These are phyloP conservation scores for Porphyrio hochstetteri DNA, from an alignment of 2,113 vertebrate genomes.

Conservation along the genomic window DNA sequence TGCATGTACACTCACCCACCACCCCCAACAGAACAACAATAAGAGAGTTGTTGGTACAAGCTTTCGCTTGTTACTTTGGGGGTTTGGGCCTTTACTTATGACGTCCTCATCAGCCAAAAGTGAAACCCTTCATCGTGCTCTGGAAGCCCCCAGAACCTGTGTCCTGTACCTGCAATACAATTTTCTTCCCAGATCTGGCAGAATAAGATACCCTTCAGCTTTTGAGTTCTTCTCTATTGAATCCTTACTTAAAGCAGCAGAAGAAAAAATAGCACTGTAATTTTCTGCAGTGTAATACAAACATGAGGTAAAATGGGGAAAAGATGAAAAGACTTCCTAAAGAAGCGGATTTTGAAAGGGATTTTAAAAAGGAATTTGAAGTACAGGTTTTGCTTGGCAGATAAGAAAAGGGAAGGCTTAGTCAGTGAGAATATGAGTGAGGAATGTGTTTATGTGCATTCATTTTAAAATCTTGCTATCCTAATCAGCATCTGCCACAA, in stretches of 20 bases:
- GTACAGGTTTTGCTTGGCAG: constrained; percentile 10
- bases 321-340: constrained; percentile 36
- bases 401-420: constrained; percentile 7
- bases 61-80: neutral
- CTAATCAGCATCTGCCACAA: neutral
- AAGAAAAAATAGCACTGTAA: neutral
- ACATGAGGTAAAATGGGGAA: constrained; percentile 1
- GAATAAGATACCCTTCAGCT: neutral
- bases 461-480: neutral
- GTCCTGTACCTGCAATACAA: neutral
- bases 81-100: neutral
- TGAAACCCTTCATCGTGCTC: neutral
- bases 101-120: neutral
- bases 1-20: fast-evolving
- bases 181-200: neutral
- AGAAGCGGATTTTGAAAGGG: neutral
- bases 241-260: neutral
- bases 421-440: neutral
- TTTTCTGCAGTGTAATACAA: neutral
- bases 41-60: neutral
- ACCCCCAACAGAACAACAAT: neutral
- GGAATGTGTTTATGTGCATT: neutral
- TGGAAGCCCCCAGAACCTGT: neutral
- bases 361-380: constrained; percentile 28
- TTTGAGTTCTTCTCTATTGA: neutral